A percentile compares a stretch with the other conserved stretches of the same genome.
These are phyloP conservation scores for Sciaenops ocellatus DNA, from an alignment of 2,797 vertebrate genomes.

Conservation along the genomic window DNA sequence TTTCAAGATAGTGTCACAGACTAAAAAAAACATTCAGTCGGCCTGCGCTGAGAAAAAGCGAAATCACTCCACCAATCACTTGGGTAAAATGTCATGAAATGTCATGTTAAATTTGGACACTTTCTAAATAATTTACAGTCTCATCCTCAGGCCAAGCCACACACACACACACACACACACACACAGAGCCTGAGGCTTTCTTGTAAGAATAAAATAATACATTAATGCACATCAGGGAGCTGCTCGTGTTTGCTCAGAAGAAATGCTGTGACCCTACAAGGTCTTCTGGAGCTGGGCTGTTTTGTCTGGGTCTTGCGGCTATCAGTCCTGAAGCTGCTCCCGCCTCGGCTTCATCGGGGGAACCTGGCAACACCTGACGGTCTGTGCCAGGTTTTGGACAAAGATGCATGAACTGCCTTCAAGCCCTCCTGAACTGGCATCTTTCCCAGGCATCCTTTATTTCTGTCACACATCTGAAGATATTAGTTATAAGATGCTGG, in stretches of 20 bases:
- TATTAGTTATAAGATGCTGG: background rate
- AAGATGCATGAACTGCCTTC: slow-evolving; percentile 47
- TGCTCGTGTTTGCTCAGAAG: slow-evolving; percentile 12
- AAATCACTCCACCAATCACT: slow-evolving; percentile 6
- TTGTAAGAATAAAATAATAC: slow-evolving; percentile 37
- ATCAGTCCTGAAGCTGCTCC: slow-evolving; percentile 22
- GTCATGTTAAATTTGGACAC: slow-evolving; percentile 28
- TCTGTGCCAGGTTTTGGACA: slow-evolving; percentile 39
- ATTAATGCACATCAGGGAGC: slow-evolving; percentile 33
- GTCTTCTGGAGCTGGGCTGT: slow-evolving; percentile 8
- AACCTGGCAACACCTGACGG: slow-evolving; percentile 38
- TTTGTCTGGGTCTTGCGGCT: slow-evolving; percentile 31
- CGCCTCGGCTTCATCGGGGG: slow-evolving; percentile 21
- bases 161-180: background rate
- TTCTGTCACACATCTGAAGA: slow-evolving; percentile 36
- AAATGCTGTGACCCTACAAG: slow-evolving; percentile 10
- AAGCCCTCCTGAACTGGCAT: slow-evolving; percentile 44
- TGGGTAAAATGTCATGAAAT: slow-evolving; percentile 33
- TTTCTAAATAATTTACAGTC: slow-evolving; percentile 40
- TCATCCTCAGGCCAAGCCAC: slow-evolving; percentile 12
- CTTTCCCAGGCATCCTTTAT: slow-evolving; percentile 46
- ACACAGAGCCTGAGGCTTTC: slow-evolving; percentile 29
- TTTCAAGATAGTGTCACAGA: slow-evolving; percentile 38
- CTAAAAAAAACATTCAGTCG: background rate
- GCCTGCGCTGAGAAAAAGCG: background rate